Evolutionary conservation across 2,797 vertebrate species (phyloP), one percentile per base, ranked within the genome.

Genomic region (Lemur catta): DNA sequence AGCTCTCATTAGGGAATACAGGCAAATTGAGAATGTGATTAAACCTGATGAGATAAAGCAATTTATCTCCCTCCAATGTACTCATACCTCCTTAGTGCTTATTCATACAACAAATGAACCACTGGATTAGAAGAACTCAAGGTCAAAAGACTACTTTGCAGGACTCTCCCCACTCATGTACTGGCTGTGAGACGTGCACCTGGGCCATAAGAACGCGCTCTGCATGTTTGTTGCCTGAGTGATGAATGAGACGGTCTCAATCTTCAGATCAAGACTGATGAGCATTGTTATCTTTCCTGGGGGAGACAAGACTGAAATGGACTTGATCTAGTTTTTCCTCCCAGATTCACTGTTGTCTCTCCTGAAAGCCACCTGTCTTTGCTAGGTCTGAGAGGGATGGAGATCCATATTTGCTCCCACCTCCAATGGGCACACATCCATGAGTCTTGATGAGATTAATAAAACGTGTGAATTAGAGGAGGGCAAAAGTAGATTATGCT

Each of bases 11-110:
- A 91, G 50, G 12, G 12, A 92, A 38, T 26, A 28, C 5, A 61
- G 35, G 88, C 75, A 95, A 96, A 93, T 20, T 57, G 48, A 89
- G 63, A 84, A 93, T 46, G 65, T n/a, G 71, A 95, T 95, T 93
- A 94, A 91, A 91, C 76, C 79, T 89, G 61, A 92, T 24, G 65
- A 86, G 71, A 67, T 63, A 75, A 46, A 80, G 63, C 61, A 50
- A 91, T 87, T 91, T 91, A 52, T 89, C 61, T 93, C 52, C 78
- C 43, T 75, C 76, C 35, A 48, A 33, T 15, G 2, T 46, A 30
- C 71, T 46, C 74, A 89, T 9, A 41, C 28, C 48, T 65, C 86
- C 65, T 81, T 59, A 46, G 57, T 52, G 61, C 57, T 94, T 46
- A 89, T 48, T 96, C 61, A 43, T 46, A 74, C 28, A 41, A 92